Evolutionary conservation across 2,113 vertebrate genomes (phyloP).

Genomic region (Hypomesus transpacificus): DNA sequence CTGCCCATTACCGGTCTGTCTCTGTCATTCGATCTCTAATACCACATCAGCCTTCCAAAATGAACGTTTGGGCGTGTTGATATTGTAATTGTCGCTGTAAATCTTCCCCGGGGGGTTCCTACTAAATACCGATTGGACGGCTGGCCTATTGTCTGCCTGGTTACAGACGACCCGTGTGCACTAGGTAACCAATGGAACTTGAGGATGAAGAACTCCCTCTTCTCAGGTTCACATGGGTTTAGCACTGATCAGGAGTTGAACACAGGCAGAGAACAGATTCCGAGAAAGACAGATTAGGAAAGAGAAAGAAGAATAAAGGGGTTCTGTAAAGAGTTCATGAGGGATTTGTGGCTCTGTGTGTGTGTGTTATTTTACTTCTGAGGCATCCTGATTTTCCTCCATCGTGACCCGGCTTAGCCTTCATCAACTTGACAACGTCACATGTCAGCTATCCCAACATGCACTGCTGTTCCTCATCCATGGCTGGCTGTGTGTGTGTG

Average conservation of each 20-base stretch:
- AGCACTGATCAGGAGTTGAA: conserved; percentile 5
- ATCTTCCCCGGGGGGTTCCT: too few relatives aligned
- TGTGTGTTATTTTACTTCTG: conserved; percentile 31
- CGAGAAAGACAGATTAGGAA: conserved; percentile 1
- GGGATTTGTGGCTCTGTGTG: conserved; percentile 7
- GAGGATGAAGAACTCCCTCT: background rate
- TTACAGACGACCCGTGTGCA: conserved; percentile 5
- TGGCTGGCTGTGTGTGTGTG: conserved; percentile 38
- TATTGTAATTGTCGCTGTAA: too few relatives aligned
- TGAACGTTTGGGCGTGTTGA: too few relatives aligned
- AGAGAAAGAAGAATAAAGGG: conserved; percentile 21
- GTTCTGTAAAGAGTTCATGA: conserved; percentile 10
- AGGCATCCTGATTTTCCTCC: conserved; percentile 33
- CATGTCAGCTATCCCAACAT: conserved; percentile 51
- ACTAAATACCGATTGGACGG: background rate
- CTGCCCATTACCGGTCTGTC: conserved; percentile 38
- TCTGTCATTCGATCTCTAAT: too few relatives aligned
- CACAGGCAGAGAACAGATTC: conserved; percentile 2
- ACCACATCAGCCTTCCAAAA: too few relatives aligned
- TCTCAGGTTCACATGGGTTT: background rate
- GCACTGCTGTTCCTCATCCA: conserved; percentile 50
- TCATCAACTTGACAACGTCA: conserved; percentile 23
- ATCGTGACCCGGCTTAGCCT: conserved; percentile 47
- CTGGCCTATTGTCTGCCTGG: conserved; percentile 3
- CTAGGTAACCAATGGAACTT: conserved; percentile 5